Percentiles rank a stretch among this genome's conserved stretches.
Conservation (phyloP, 1,140 invertebrate genomes). For the Brachionus plicatilis region DNA sequence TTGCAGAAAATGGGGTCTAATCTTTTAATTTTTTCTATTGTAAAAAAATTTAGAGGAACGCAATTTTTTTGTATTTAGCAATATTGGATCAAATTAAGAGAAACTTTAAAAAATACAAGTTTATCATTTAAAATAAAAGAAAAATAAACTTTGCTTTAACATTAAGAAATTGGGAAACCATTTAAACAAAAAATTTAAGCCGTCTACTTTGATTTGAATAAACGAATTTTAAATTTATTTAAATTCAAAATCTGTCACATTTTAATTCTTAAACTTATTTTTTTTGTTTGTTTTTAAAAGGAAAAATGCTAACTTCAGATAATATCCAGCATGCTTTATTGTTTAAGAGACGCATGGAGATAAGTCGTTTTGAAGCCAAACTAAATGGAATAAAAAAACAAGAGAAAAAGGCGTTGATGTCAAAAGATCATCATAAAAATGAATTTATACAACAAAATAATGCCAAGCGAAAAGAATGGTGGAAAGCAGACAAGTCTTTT, state of each 20-base stretch:
- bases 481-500: neutral
- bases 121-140: neutral
- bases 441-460: neutral
- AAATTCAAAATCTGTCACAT: neutral
- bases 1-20: too few species aligned
- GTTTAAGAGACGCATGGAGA: neutral
- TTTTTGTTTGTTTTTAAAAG: neutral
- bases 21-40: too few species aligned
- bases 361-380: neutral
- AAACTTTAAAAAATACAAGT: neutral
- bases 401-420: neutral
- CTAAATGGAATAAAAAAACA: neutral
- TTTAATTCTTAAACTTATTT: neutral
- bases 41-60: neutral
- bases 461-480: neutral
- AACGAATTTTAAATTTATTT: conserved; percentile 18
- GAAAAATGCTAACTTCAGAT: conserved; percentile 1
- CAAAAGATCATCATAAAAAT: neutral
- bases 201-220: neutral
- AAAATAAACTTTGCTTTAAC: neutral
- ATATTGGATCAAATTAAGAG: neutral
- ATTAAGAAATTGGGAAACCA: neutral
- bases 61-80: neutral
- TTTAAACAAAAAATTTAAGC: neutral
- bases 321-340: neutral